Evolutionary conservation across 1,140 invertebrate genomes (phyloP).

Genomic region (Lordiphosa clarofinis): DNA sequence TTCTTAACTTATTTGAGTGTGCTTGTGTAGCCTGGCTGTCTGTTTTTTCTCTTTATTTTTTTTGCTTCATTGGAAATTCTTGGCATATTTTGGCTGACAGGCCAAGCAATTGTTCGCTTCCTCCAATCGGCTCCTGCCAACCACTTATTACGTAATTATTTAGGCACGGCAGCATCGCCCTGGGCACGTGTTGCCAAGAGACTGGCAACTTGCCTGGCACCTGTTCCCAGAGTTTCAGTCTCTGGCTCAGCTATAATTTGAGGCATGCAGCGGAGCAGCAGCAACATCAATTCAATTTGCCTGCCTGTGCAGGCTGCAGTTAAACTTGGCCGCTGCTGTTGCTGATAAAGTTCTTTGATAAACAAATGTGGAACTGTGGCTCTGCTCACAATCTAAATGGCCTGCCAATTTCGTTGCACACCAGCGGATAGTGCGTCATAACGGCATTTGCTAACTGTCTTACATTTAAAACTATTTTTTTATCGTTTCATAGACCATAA

Average conservation of each 20-base stretch:
- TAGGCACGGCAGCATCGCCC: constrained; percentile 63
- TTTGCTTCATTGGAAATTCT: too few species aligned
- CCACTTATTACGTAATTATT: constrained; percentile 78
- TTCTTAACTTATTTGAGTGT: too few species aligned
- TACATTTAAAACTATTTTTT: constrained; percentile 54
- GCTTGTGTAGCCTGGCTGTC: too few species aligned
- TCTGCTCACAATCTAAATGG: constrained; percentile 11
- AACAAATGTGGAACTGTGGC: constrained; percentile 12
- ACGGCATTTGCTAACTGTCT: constrained; percentile 68
- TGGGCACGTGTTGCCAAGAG: constrained; percentile 72
- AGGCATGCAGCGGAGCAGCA: constrained; percentile 51
- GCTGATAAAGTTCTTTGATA: constrained; percentile 10
- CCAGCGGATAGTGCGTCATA: constrained; percentile 35
- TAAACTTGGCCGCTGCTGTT: constrained; percentile 3
- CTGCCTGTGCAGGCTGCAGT: constrained; percentile 34
- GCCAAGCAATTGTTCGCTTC: constrained; percentile 22
- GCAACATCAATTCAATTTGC: constrained; percentile 73
- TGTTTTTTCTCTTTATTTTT: too few species aligned
- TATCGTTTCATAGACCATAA: constrained; percentile 72
- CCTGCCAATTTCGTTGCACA: constrained; percentile 33
- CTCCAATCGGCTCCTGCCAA: constrained; percentile 46
- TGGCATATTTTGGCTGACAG: constrained; percentile 33
- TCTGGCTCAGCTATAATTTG: constrained; percentile 54
- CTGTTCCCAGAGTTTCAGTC: constrained; percentile 42
- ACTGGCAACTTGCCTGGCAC: constrained; percentile 35